Base-by-base conservation (phyloP, 2,797 vertebrate genomes). In the Gobionotothen gibberifrons region DNA sequence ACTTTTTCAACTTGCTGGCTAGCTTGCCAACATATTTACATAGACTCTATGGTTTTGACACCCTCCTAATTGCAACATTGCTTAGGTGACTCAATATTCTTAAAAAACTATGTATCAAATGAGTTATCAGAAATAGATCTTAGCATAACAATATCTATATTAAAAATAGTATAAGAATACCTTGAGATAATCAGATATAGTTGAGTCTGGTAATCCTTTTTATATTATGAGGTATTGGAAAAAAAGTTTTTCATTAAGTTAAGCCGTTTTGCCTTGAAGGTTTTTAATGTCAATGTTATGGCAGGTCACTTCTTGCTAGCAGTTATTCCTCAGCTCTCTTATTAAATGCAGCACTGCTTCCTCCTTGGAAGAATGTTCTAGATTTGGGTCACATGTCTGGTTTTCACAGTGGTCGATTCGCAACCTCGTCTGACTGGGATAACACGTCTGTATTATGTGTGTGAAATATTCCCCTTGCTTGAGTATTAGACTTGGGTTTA, bases 401-500 rank as follows among this genome's bases (percentile, higher is more conserved):
- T 62, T 76, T 72, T 79, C 54, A 47, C 63, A 59, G 70, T 26
- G 11, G 49, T 39, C 46, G 52, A 52, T 68, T 72, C 65, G 14
- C 49, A 48, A 21, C 60, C 62, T 29, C 10, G 26, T 63, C 65
- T 51, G 54, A 52, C 60, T 43, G 32, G 17, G 22, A 39, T 59
- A 59, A 12, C 61, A 5, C 13, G 29, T 55, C 47, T 70, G 22
- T 13, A 3, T 42, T 52, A 40, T 75, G 67, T 72, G 71, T 43
- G 59, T 55, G 11, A 32, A 67, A 78, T 84, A 47, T 72, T 81
- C 70, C 51, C 43, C 73, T n/a, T 55, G 63, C 74, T 48, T 42
- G 29, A 29, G 72, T 79, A 19, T 48, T 61, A 64, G 76, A 85
- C 49, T 62, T 62, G 69, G 62, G 81, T 87, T 87, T 81, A 76